A percentile compares a stretch with the other conserved stretches of the same genome.
Conservation (phyloP, 1,140 invertebrate genomes). For the Bombus vancouverensis region DNA sequence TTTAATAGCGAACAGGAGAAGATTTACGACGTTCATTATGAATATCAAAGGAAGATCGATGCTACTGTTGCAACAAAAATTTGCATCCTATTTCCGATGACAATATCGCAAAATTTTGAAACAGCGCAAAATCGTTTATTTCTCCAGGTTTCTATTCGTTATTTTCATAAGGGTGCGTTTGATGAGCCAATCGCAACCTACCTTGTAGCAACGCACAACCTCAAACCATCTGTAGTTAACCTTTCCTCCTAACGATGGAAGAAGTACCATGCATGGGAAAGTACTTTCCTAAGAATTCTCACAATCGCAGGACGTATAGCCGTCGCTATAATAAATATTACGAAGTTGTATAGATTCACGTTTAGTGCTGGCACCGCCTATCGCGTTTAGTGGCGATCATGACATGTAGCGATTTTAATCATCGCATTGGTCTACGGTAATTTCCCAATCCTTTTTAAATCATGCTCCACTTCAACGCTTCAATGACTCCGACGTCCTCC, state of each 20-base stretch:
- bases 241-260: slow-evolving; percentile 58
- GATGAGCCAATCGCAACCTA: neutral
- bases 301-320: slow-evolving; percentile 56
- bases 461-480: neutral
- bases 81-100: too few relatives aligned
- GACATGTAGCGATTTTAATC: neutral
- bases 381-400: neutral
- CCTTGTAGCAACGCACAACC: slow-evolving; percentile 11
- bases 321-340: slow-evolving; percentile 35
- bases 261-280: slow-evolving; percentile 68
- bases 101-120: too few relatives aligned
- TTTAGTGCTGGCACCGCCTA: neutral
- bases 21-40: too few relatives aligned
- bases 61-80: too few relatives aligned
- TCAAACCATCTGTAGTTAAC: slow-evolving; percentile 58
- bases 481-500: too few relatives aligned
- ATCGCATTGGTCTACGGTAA: neutral
- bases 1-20: too few relatives aligned
- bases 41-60: too few relatives aligned
- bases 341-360: slow-evolving; percentile 1
- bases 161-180: slow-evolving; percentile 34
- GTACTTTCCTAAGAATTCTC: slow-evolving; percentile 72
- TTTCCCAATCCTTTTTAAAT: neutral
- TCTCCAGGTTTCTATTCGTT: neutral
- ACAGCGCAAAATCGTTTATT: too few relatives aligned